Percentiles rank a stretch among this genome's conserved stretches.
Evolutionary conservation across 2,888 invertebrate genomes (phyloP).

Genomic region (Erynnis tages): DNA sequence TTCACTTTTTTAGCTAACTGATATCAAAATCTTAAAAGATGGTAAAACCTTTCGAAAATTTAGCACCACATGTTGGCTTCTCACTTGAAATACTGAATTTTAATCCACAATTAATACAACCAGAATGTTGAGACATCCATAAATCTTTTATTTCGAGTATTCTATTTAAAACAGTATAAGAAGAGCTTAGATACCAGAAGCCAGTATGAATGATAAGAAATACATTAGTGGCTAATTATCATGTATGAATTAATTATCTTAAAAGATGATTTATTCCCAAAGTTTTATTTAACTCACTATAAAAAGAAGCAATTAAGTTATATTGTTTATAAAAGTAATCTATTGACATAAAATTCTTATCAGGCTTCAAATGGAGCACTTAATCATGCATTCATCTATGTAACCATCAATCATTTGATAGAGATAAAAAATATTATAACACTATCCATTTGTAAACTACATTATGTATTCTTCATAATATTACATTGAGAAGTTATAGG

Average conservation of each 20-base stretch:
- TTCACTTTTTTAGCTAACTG: slow-evolving; percentile 51
- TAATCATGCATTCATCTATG: not conserved
- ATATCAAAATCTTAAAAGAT: slow-evolving; percentile 71
- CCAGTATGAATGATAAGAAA: too few species aligned
- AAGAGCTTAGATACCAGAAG: not conserved
- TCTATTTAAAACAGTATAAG: not conserved
- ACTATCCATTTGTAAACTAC: not conserved
- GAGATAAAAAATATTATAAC: not conserved
- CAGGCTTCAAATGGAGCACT: not conserved
- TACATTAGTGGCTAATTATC: too few species aligned
- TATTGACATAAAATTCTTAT: too few species aligned
- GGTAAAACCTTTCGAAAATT: slow-evolving; percentile 77
- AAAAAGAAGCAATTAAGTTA: too few species aligned
- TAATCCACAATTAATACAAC: slow-evolving; percentile 28
- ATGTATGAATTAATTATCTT: too few species aligned
- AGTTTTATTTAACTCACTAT: too few species aligned
- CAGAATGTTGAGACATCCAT: not conserved
- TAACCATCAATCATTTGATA: not conserved
- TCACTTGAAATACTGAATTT: slow-evolving; percentile 61
- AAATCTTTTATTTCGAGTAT: not conserved
- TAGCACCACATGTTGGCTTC: slow-evolving; percentile 79
- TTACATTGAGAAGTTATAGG: too few species aligned
- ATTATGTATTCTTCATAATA: too few species aligned
- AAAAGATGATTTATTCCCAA: too few species aligned
- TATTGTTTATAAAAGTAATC: too few species aligned